Conservation (phyloP, 2,113 vertebrate genomes). For the Cyprinodon brontotheroides region DNA sequence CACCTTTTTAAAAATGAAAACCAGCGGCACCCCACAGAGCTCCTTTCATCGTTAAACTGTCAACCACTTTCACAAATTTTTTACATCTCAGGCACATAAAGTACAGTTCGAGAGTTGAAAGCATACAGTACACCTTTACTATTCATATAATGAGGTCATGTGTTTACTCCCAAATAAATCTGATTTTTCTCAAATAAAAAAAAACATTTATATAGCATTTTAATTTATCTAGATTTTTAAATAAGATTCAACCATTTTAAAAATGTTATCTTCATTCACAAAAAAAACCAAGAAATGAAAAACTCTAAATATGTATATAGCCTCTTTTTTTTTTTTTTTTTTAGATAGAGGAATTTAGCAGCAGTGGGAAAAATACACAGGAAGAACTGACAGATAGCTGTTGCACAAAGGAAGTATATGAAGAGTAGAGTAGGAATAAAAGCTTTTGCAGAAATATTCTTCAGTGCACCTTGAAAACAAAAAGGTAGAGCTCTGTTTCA, state of each 20-base stretch:
- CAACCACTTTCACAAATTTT: slow-evolving; percentile 5
- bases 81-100: slow-evolving; percentile 37
- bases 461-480: slow-evolving; percentile 60
- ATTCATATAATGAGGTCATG: slow-evolving; percentile 17
- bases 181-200: slow-evolving; percentile 39
- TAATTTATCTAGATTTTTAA: slow-evolving; percentile 77
- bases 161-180: slow-evolving; percentile 29
- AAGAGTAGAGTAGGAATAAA: slow-evolving; percentile 40
- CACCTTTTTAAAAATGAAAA: slow-evolving; percentile 51
- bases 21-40: slow-evolving; percentile 30
- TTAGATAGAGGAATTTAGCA: slow-evolving; percentile 77
- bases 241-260: slow-evolving; percentile 76
- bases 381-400: slow-evolving; percentile 30
- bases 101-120: slow-evolving; percentile 24
- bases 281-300: no score
- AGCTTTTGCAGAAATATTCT: slow-evolving; percentile 35
- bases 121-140: slow-evolving; percentile 10
- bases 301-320: slow-evolving; percentile 70
- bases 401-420: slow-evolving; percentile 6
- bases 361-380: slow-evolving; percentile 65
- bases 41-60: slow-evolving; percentile 20
- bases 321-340: slow-evolving; percentile 66
- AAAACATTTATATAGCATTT: slow-evolving; percentile 58
- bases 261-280: slow-evolving; percentile 79
- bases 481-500: slow-evolving; percentile 32